Conservation (phyloP, 2,888 invertebrate species). For the Drosophila antonietae region DNA sequence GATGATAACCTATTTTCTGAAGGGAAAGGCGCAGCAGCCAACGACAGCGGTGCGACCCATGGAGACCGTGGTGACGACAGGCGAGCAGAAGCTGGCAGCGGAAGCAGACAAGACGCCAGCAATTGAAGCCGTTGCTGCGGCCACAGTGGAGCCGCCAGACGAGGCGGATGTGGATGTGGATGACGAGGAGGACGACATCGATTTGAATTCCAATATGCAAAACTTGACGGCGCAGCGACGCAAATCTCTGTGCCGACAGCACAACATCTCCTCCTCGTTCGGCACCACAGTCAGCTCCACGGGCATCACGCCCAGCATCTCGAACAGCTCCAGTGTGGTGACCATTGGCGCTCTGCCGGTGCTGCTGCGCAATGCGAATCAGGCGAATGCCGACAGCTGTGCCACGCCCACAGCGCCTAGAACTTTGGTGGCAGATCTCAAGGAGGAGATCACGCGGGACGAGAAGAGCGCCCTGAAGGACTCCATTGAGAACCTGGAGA, state of each 20-base stretch:
- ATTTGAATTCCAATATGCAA: constrained; percentile 83
- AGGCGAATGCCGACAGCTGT: constrained; percentile 50
- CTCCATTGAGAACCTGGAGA: constrained; percentile 84
- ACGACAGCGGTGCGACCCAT: background rate
- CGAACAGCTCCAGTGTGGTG: constrained; percentile 82
- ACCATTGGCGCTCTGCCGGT: constrained; percentile 75
- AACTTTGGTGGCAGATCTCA: constrained; percentile 80
- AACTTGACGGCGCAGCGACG: constrained; percentile 83
- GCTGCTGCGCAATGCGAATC: constrained; percentile 57
- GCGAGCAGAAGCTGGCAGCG: constrained; percentile 4
- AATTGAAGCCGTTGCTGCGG: constrained; percentile 1
- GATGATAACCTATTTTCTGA: constrained; percentile 94
- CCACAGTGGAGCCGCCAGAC: constrained; percentile 1
- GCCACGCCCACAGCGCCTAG: constrained; percentile 64
- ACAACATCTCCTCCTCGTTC: constrained; percentile 84
- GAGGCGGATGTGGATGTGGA: constrained; percentile 35
- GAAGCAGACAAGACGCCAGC: constrained; percentile 5
- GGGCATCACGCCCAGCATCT: constrained; percentile 82
- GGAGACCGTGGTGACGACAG: constrained; percentile 4
- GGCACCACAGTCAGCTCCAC: constrained; percentile 82
- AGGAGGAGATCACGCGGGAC: constrained; percentile 73
- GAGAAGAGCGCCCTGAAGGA: constrained; percentile 82
- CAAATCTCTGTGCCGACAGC: constrained; percentile 84
- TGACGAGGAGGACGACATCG: constrained; percentile 81
- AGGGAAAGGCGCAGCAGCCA: constrained; percentile 67